phyloP scores from a whole-genome alignment of 2,113 vertebrate species.

The Misgurnus mizolepis region DNA sequence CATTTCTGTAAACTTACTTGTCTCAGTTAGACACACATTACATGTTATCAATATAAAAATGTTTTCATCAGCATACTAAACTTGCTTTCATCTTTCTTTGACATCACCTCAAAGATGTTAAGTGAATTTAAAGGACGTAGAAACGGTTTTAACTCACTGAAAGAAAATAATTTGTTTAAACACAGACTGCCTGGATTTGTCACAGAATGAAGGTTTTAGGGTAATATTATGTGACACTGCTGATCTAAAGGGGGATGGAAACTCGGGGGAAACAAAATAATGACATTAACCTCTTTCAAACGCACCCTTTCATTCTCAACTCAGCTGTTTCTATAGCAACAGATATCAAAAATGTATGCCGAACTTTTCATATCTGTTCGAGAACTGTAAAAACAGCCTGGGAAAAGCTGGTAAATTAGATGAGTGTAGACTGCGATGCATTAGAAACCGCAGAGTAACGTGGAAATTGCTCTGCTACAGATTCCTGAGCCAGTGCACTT shows the following conservation, averaged over 20 bases:
- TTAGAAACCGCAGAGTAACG: background rate
- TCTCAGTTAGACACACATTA: background rate
- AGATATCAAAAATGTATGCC: constrained; percentile 54
- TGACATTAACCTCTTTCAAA: constrained; percentile 55
- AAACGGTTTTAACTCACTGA: constrained; percentile 39
- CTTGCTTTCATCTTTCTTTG: background rate
- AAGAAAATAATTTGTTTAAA: constrained; percentile 54
- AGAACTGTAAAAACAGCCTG: constrained; percentile 13
- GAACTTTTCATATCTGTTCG: constrained; percentile 36
- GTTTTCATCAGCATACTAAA: background rate
- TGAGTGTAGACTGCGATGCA: background rate
- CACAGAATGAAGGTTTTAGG: constrained; percentile 42
- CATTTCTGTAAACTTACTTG: constrained; percentile 11
- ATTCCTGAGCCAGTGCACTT: background rate
- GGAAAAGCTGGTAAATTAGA: constrained; percentile 21
- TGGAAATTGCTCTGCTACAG: background rate
- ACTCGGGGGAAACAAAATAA: constrained; percentile 56
- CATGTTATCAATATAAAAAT: background rate
- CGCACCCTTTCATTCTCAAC: constrained; percentile 49
- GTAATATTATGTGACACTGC: constrained; percentile 47
- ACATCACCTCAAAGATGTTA: constrained; percentile 17
- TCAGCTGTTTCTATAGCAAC: constrained; percentile 58
- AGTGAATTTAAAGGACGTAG: constrained; percentile 38
- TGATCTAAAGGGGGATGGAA: constrained; percentile 42
- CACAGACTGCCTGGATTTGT: constrained; percentile 51